Base-by-base conservation (phyloP, 2,888 invertebrate species). In the Muschampia plurimacula region DNA sequence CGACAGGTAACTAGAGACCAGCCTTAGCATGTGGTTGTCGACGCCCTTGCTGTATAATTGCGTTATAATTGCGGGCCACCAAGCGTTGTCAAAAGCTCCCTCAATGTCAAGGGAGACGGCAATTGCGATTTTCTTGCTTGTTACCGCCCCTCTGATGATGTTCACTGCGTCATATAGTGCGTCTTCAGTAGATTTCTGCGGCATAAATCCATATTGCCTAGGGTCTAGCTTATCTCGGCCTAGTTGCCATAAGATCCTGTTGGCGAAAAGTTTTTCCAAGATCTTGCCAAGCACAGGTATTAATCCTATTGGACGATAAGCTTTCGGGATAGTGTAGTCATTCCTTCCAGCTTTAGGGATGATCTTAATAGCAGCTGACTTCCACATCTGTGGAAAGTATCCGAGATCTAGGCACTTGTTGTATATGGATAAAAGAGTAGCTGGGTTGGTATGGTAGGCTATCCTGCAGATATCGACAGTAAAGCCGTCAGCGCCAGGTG, bases 1-100 rank as follows among this genome's bases (percentile, higher is more conserved):
- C 0, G 52, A 12, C 0, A 79, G 63, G 44, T 79, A 78, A 52
- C 71, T 71, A 13, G 22, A 28, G 0, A 78, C 49, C 9, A 76
- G 55, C 1, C 36, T 10, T n/a, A 46, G 6, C 2, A 76, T 10
- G 22, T 22, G 12, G 2, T 32, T 1, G 12, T 68, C 69, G 2
- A 68, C 59, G 10, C 32, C 49, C 32, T 69, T 73, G 8, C 32
- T 12, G 3, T 28, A 36, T 15, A 76, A 72, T 10, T 67, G 62
- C 1, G 36, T 0, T 6, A 22, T 69, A 2, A 76, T 70, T 0
- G 70, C 71, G 0, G 78, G 77, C 78, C 78, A 78, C 76, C 76
- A 77, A 0, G 77, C 74, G 63, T 69, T 75, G 41, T 75, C 76
- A 44, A 77, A 78, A n/a, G 78, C 77, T 1, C 77, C 78, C 65